These are phyloP conservation scores for Cervus canadensis DNA, from an alignment of 2,113 vertebrate species.

Conservation along the genomic window DNA sequence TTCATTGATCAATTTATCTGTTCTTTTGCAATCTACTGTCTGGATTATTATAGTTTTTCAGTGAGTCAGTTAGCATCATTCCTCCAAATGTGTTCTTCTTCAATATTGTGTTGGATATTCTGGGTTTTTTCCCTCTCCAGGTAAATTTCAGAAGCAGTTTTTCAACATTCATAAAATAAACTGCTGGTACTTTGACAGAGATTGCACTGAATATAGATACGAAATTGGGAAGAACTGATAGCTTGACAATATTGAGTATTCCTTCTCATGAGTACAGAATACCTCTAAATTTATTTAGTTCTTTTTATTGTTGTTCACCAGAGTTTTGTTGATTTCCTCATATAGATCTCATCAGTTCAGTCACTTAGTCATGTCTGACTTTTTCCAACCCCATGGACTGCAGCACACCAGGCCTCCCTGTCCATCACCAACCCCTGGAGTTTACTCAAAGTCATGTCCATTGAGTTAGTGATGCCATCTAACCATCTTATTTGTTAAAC, in stretches of 20 bases:
- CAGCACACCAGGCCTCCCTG: background rate
- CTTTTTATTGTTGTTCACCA: background rate
- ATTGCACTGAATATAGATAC: background rate
- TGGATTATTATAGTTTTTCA: background rate
- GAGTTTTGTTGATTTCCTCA: background rate
- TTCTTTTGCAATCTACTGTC: background rate
- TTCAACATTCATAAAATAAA: background rate
- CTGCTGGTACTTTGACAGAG: background rate
- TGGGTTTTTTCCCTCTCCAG: background rate
- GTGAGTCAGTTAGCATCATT: background rate
- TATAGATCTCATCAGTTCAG: background rate
- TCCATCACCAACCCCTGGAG: background rate
- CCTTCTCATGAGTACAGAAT: background rate
- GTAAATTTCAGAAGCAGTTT: background rate
- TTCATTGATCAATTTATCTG: background rate
- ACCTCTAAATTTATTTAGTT: background rate
- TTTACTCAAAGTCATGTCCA: background rate
- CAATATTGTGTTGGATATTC: background rate
- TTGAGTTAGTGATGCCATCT: background rate
- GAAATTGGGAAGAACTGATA: background rate
- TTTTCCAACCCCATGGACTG: fast-evolving
- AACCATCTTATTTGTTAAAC: background rate
- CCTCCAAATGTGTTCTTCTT: background rate
- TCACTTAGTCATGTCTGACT: background rate
- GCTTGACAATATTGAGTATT: background rate